Percentiles rank a stretch among this genome's conserved stretches.
Evolutionary conservation across 2,797 vertebrate genomes (phyloP).

Genomic region (Morus bassanus): DNA sequence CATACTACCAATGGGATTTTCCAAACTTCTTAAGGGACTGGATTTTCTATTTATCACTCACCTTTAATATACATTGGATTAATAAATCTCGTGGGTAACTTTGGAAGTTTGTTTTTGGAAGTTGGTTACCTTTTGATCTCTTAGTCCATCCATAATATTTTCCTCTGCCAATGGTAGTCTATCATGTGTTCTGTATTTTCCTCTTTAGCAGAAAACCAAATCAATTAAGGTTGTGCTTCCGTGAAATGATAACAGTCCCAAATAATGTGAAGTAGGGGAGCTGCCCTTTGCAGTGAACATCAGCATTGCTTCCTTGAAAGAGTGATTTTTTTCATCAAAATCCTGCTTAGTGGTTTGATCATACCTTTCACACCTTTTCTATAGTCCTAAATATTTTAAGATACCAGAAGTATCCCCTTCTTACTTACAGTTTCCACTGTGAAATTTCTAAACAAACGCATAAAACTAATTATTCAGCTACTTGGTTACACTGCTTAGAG

Average conservation of each 20-base stretch:
- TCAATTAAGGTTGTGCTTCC: background rate
- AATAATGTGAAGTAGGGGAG: background rate
- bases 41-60: background rate
- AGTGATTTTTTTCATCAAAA: background rate
- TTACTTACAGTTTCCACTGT: background rate
- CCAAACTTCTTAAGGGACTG: background rate
- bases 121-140: background rate
- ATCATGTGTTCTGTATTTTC: background rate
- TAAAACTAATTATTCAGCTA: background rate
- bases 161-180: background rate
- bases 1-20: background rate
- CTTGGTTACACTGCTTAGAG: background rate
- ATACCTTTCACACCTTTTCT: background rate
- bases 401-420: background rate
- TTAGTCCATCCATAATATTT: background rate
- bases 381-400: background rate
- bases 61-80: background rate
- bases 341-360: background rate
- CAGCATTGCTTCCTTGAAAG: background rate
- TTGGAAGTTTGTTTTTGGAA: background rate
- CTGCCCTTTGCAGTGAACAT: background rate
- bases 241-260: background rate
- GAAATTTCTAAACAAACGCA: background rate
- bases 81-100: background rate
- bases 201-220: background rate